These are phyloP conservation scores for Agapornis roseicollis DNA, from an alignment of 2,113 vertebrate genomes.

Conservation along the genomic window DNA sequence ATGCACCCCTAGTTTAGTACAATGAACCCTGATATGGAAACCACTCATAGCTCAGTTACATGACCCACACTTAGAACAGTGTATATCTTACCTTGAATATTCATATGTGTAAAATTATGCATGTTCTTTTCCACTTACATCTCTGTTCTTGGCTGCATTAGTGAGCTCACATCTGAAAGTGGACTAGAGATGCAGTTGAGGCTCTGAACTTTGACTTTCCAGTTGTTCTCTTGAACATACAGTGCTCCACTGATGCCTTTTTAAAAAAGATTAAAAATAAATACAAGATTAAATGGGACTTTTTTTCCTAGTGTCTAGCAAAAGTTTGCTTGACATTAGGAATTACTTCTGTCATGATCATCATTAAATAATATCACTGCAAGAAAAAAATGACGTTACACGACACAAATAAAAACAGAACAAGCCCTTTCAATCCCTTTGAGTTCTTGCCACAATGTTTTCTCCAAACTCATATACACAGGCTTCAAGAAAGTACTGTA, in stretches of 20 bases:
- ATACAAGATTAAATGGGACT: neutral
- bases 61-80: neutral
- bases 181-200: neutral
- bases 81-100: neutral
- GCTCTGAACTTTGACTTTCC: neutral
- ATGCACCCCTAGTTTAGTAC: neutral
- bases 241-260: neutral
- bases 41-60: neutral
- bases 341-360: neutral
- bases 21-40: neutral
- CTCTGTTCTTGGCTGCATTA: neutral
- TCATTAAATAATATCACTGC: neutral
- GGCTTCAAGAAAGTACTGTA: neutral
- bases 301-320: neutral
- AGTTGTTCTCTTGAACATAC: neutral
- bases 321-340: neutral
- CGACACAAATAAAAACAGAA: neutral
- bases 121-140: neutral
- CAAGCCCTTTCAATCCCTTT: neutral
- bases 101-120: neutral
- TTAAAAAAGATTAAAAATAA: neutral
- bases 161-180: neutral
- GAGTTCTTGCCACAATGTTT: neutral
- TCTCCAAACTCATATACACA: neutral
- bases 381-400: neutral